Evolutionary conservation across 2,797 vertebrate species (phyloP).

Genomic region (Lepilemur septentrionalis): DNA sequence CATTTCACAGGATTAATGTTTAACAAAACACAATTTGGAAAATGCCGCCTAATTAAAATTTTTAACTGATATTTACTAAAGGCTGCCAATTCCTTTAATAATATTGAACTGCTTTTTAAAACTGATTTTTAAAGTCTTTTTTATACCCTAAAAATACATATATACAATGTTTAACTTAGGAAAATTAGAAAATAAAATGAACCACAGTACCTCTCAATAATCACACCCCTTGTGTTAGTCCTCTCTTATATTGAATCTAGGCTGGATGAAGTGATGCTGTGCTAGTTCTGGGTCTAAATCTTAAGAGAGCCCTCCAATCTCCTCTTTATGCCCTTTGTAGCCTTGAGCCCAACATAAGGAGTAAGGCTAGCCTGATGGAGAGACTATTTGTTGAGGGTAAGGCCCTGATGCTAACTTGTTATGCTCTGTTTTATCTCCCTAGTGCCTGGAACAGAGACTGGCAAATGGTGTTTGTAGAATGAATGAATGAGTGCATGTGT

Average conservation of each 20-base stretch:
- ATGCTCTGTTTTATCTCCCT: background rate
- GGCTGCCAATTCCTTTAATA: background rate
- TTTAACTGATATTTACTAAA: slow-evolving; percentile 29
- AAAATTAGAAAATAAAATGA: background rate
- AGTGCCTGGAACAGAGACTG: background rate
- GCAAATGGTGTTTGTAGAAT: background rate
- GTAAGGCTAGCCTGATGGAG: background rate
- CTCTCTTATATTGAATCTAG: background rate
- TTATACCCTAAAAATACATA: background rate
- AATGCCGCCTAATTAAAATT: slow-evolving; percentile 1
- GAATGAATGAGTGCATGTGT: background rate
- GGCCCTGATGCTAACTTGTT: background rate
- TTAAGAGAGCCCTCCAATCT: background rate
- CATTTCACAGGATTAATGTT: slow-evolving; percentile 40
- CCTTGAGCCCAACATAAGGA: background rate
- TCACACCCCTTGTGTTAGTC: background rate
- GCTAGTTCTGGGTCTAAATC: background rate
- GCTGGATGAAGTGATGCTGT: background rate
- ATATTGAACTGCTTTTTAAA: background rate
- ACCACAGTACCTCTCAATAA: background rate
- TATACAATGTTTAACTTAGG: background rate
- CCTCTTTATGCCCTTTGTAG: background rate
- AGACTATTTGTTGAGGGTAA: background rate
- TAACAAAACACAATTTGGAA: background rate
- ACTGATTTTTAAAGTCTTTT: background rate